Evolutionary conservation across 2,888 invertebrate species (phyloP), one percentile per base, ranked within the genome.

Genomic region (Hermodice carunculata): DNA sequence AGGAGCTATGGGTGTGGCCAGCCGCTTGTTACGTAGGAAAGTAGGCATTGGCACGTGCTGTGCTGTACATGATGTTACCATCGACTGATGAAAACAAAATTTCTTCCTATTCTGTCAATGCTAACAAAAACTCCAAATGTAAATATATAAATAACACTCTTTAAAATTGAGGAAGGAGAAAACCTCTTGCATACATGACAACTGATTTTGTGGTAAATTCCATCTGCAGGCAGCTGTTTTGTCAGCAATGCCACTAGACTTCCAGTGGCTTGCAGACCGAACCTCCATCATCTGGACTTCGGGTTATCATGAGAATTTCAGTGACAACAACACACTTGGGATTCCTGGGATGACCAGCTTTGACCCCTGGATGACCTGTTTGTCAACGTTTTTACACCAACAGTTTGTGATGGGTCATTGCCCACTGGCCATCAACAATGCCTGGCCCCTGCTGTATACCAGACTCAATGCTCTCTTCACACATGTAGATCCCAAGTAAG

Each of bases 221-320:
- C 17, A 17, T 37, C 11, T n/a, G n/a, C 46, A 61, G 60, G 52
- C 65, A 24, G 51, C 74, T n/a, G 74, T 70, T 6, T 64, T 74
- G 24, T 65, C 69, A 5, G 59, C 74, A 24, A 63, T 59, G 32
- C 52, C 66, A 4, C 60, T 75, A 17, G 97, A 97, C 88, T 89
- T 97, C 64, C 94, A 94, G 77, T 97, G 96, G 96, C 90, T 98
- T 63, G 92, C 93, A 0, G 98, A 98, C 78, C 89, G 97, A 58
- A 94, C 91, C 66, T 93, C 94, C 71, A 91, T 93, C 4, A 91
- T 94, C 1, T 98, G 97, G 97, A 69, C 70, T 6, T 72, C 68
- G 2, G 67, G 46, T 24, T 65, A 62, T 49, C 44, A 46, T 46
- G 31, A 57, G 46, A 49, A 66, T 24, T 14, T 29, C 37, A 32